These are phyloP conservation scores for Brachymystax lenok DNA, from an alignment of 2,797 vertebrate species.

Conservation along the genomic window DNA sequence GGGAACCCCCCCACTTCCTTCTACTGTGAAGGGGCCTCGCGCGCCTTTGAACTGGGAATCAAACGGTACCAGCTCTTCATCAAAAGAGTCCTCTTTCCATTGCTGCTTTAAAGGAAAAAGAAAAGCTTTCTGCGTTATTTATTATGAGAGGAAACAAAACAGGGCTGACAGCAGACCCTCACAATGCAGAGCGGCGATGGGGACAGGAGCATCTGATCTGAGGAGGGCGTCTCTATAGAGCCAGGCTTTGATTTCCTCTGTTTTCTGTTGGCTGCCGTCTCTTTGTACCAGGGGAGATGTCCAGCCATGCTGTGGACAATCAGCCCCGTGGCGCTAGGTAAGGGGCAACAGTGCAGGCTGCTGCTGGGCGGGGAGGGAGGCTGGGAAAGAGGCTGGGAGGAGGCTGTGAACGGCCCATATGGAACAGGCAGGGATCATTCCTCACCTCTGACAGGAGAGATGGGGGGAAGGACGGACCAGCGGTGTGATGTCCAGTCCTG, in stretches of 20 bases:
- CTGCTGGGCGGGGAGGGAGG: slow-evolving; percentile 26
- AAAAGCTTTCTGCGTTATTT: slow-evolving; percentile 91
- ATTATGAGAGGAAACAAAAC: slow-evolving; percentile 79
- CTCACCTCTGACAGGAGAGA: slow-evolving; percentile 84
- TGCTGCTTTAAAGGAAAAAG: slow-evolving; percentile 65
- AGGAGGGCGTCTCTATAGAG: slow-evolving; percentile 73
- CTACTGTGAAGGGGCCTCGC: slow-evolving; percentile 76
- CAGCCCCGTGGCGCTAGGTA: slow-evolving; percentile 73
- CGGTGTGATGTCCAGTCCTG: slow-evolving; percentile 64
- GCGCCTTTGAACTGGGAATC: slow-evolving; percentile 84
- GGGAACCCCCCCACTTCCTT: slow-evolving; percentile 72
- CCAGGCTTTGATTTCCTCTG: slow-evolving; percentile 71
- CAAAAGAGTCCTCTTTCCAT: slow-evolving; percentile 79
- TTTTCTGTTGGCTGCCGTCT: slow-evolving; percentile 50
- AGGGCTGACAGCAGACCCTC: slow-evolving; percentile 76
- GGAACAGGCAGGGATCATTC: slow-evolving; percentile 72
- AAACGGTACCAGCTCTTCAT: slow-evolving; percentile 90
- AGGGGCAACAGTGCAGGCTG: slow-evolving; percentile 44
- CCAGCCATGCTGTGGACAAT: slow-evolving; percentile 69
- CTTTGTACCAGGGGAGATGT: slow-evolving; percentile 69
- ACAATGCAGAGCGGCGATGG: slow-evolving; percentile 74
- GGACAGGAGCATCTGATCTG: slow-evolving; percentile 78
- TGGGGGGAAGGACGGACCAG: slow-evolving; percentile 78
- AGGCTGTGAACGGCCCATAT: slow-evolving; percentile 79
- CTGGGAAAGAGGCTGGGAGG: slow-evolving; percentile 17